Base-by-base conservation (phyloP, 2,888 invertebrate species). In the Sialis fuliginosa region DNA sequence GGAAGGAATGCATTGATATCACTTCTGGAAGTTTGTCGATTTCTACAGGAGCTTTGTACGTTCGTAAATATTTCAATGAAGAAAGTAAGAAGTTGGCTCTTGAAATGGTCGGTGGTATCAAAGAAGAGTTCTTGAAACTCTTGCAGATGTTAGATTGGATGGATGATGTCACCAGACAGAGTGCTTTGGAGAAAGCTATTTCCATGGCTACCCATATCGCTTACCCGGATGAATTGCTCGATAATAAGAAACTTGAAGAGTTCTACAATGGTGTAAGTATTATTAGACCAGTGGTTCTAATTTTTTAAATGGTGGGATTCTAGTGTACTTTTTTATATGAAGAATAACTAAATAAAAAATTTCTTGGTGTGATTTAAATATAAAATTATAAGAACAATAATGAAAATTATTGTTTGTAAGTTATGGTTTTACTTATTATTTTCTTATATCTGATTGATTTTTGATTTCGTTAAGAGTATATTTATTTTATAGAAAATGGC, bases 1-100 rank as follows among this genome's bases (percentile, higher is more conserved):
- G 92, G 92, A 90, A 90, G 68, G 89, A 91, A 61, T 92, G 91
- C 60, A 79, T 86, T 22, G 86, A 86, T 54, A 79, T 83, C 8
- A 76, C 82, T 31, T 76, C 84, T 51, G 79, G 79, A 58, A 81
- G 82, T 60, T 70, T 85, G 62, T 74, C 79, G 7, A 77, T 82
- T 48, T 79, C 83, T 8, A 79, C 83, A 33, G 90, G 90, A 32
- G 83, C 91, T 6, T 71, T 91, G 5, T 92, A 91, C 64, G 88
- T 92, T 3, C 74, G 83, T 46, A 84, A 85, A 60, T 85, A 87
- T 62, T 92, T 92, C 69, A 79, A 88, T 54, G 81, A 89, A 60
- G 78, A 82, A 46, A 84, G 90, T 0, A 86, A 89, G 61, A 73
- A 77, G 44, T 82, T 79, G 54, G 91, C 90, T 1, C 63, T 86